Percentiles rank a stretch among this genome's conserved stretches.
phyloP scores from a whole-genome alignment of 2,797 vertebrate genomes.

The Erethizon dorsatum region DNA sequence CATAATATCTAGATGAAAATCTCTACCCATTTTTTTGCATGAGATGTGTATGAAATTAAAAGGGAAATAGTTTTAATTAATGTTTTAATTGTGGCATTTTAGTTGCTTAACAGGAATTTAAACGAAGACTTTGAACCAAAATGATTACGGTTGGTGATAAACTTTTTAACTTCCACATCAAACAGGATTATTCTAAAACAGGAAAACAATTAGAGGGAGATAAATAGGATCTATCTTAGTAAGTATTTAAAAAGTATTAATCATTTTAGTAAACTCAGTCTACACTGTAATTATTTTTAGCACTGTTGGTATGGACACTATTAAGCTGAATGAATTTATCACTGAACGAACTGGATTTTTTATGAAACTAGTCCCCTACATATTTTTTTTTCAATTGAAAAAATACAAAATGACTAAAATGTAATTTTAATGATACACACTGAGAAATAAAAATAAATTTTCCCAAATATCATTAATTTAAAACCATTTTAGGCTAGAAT shows the following conservation, averaged over 20 bases:
- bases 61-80: neutral
- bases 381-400: neutral
- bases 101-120: neutral
- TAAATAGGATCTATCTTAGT: neutral
- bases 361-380: neutral
- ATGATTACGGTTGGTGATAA: neutral
- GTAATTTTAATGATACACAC: conserved; percentile 4
- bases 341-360: neutral
- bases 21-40: neutral
- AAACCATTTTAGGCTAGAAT: conserved; percentile 18
- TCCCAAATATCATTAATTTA: conserved; percentile 14
- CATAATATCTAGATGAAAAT: neutral
- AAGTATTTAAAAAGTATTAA: conserved; percentile 9
- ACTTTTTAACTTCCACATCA: conserved; percentile 27
- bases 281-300: conserved; percentile 26
- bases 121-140: neutral
- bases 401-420: conserved; percentile 21
- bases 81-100: neutral
- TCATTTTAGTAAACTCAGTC: neutral
- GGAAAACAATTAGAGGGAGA: neutral
- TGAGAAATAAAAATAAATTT: neutral
- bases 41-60: neutral
- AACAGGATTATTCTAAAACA: conserved; percentile 8
- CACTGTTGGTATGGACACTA: neutral
- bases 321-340: neutral